These are phyloP conservation scores for Himalopsyche kuldschensis DNA, from an alignment of 2,888 invertebrate species.

Conservation along the genomic window DNA sequence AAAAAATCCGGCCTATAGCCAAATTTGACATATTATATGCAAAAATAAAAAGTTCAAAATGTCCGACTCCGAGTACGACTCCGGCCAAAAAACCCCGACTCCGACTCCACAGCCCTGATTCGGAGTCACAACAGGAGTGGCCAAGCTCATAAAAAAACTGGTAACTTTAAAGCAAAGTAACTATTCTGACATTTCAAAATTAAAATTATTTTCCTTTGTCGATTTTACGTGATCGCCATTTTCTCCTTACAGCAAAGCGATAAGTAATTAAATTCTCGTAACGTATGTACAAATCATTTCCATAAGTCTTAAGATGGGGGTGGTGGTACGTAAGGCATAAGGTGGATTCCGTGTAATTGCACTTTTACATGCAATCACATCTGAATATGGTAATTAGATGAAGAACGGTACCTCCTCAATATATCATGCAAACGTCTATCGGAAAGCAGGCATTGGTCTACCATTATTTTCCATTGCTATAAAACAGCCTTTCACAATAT, in stretches of 20 bases:
- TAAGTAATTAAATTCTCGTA: constrained; percentile 17
- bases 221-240: background rate
- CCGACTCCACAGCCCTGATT: no score
- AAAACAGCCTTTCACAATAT: background rate
- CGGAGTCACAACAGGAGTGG: no score
- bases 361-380: constrained; percentile 23
- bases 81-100: no score
- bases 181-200: background rate
- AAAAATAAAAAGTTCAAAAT: no score
- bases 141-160: no score
- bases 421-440: constrained; percentile 12
- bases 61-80: no score
- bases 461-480: background rate
- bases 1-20: no score
- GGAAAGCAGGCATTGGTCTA: background rate
- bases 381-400: constrained; percentile 8
- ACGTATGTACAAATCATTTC: constrained; percentile 5
- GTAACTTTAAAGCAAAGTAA: background rate
- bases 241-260: background rate
- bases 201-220: background rate
- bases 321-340: background rate
- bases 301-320: background rate
- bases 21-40: no score
- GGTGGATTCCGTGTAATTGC: constrained; percentile 12
- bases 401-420: constrained; percentile 5